Evolutionary conservation across 37 sponge, comb jelly and placozoan species (phyloP), one percentile per base, ranked within the genome.

Genomic region (Geodia barretti): DNA sequence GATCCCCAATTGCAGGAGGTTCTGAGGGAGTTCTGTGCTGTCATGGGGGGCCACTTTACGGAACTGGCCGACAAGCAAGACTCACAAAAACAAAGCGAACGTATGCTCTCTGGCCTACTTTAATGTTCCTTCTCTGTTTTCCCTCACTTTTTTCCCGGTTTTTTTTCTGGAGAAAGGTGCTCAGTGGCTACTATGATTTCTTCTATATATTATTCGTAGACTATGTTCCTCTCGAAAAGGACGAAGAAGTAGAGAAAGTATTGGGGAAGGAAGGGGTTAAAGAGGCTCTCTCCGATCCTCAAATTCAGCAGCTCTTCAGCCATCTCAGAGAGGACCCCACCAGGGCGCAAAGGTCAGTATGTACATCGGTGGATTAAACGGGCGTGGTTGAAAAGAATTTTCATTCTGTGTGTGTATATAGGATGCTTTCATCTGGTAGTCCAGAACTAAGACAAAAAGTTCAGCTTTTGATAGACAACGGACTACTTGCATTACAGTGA

Each of bases 21-120:
- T 75, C 65, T 95, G 34, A 74, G 88, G 37, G 89, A 91, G 63
- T 91, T 91, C 68, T 95, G 89, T 68, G 28, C 80, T 2, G 59
- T 88, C 25, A 88, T 95, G 92, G 92, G 92, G 21, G 84, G 86
- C 17, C 95, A 95, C 70, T 91, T 95, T 67, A 86, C 81, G 1
- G 58, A 26, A 1, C 67, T 94, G 11, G 88, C 86, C 9, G 78
- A 68, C 66, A 82, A 85, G 37, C 25, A 39, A 25, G 17, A 28
- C 28, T 14, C 20, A n/a, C 41, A 34, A 33, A 62, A 9, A 78
- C 25, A 29, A 24, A 40, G n/a, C n/a, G n/a, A n/a, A n/a, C n/a
- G n/a, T n/a, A n/a, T n/a, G n/a, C n/a, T n/a, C n/a, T n/a, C n/a
- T n/a, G n/a, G n/a, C n/a, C n/a, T n/a, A n/a, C n/a, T n/a, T n/a